Percentiles rank a stretch among this genome's conserved stretches.
phyloP scores from a whole-genome alignment of 2,113 vertebrate species.

The Zosterops hypoxanthus region DNA sequence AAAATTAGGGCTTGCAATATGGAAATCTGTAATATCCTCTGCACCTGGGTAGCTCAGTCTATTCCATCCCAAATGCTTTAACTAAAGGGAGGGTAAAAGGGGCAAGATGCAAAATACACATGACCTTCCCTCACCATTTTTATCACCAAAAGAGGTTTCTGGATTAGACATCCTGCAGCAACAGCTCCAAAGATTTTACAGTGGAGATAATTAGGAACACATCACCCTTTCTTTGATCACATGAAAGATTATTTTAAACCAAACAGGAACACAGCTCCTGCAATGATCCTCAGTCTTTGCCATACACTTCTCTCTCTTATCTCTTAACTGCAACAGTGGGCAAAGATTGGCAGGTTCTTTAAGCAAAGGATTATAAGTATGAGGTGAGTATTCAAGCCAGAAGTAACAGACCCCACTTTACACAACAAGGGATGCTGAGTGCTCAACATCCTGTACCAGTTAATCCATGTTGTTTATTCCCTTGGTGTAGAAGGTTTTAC shows the following conservation, averaged over 20 bases:
- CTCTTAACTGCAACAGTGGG: neutral
- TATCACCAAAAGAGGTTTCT: neutral
- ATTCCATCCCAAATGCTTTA: neutral
- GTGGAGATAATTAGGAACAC: neutral
- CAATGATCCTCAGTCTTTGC: neutral
- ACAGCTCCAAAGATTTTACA: neutral
- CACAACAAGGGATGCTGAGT: neutral
- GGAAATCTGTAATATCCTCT: conserved; percentile 12
- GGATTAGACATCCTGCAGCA: neutral
- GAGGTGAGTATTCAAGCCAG: neutral
- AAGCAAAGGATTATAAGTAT: neutral
- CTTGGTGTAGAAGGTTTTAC: neutral
- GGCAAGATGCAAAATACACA: neutral
- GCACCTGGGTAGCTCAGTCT: neutral
- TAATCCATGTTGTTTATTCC: neutral
- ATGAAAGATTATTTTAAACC: neutral
- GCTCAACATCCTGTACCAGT: neutral
- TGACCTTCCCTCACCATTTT: neutral
- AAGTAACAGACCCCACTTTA: neutral
- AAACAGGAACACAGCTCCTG: neutral
- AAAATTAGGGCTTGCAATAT: conserved; percentile 31
- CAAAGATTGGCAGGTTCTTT: neutral
- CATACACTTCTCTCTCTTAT: neutral
- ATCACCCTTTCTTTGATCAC: neutral
- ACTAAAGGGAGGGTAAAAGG: neutral